phyloP scores from a whole-genome alignment of 2,888 invertebrate species.

The Hyposoter didymator region DNA sequence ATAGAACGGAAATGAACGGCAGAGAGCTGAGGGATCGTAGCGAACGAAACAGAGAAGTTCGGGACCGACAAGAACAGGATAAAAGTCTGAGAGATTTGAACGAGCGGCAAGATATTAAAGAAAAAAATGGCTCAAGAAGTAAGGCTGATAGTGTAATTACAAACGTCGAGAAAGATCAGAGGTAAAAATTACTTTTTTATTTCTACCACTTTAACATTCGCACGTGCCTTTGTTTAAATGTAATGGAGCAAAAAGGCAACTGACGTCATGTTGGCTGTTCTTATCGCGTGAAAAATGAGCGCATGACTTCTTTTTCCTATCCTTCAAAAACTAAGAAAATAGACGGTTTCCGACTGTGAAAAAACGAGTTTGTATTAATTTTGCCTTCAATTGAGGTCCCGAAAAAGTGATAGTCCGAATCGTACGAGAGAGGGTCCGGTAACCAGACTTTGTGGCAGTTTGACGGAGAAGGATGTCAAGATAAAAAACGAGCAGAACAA shows the following conservation, averaged over 20 bases:
- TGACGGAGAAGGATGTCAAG: conserved; percentile 78
- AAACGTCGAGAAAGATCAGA: conserved; percentile 79
- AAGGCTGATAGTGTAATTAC: conserved; percentile 73
- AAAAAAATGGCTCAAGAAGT: conserved; percentile 76
- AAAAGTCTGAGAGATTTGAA: conserved; percentile 76
- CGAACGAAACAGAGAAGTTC: conserved; percentile 74
- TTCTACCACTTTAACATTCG: neutral
- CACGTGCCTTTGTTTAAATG: neutral
- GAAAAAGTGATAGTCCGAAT: conserved; percentile 79
- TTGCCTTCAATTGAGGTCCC: conserved; percentile 68
- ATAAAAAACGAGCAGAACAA: conserved; percentile 73
- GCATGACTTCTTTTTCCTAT: no score
- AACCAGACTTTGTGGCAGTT: conserved; percentile 79
- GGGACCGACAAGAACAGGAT: conserved; percentile 76
- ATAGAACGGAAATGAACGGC: conserved; percentile 75
- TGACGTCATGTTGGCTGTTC: no score
- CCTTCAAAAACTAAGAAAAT: neutral
- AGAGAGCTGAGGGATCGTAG: conserved; percentile 73
- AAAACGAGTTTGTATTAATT: neutral
- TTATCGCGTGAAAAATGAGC: no score
- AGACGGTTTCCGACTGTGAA: neutral
- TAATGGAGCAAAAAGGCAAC: neutral
- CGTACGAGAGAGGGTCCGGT: conserved; percentile 81
- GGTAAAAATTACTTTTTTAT: conserved; percentile 68
- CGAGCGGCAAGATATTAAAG: conserved; percentile 75